Conservation (phyloP, 1,140 invertebrate species). For the Drosophila athabasca region DNA sequence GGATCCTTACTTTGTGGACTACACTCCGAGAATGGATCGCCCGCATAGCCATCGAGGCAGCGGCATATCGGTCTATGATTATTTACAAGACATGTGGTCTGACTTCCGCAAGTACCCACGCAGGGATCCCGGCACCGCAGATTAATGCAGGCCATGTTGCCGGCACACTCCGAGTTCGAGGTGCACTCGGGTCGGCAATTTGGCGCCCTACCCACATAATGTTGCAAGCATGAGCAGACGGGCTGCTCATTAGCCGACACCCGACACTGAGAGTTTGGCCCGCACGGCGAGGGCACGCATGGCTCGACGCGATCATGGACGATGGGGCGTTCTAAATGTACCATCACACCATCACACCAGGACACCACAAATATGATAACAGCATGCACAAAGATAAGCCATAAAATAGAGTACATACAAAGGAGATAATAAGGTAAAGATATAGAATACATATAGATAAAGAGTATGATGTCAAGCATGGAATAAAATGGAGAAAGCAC, state of each 20-base stretch:
- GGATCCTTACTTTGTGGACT: conserved; percentile 80
- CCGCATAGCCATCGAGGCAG: conserved; percentile 89
- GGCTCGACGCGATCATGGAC: conserved; percentile 85
- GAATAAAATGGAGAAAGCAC: conserved; percentile 42
- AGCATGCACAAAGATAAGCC: conserved; percentile 75
- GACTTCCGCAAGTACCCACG: conserved; percentile 89
- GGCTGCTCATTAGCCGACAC: conserved; percentile 86
- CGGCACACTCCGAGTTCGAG: conserved; percentile 89
- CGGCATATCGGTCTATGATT: conserved; percentile 91
- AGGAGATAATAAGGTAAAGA: conserved; percentile 52
- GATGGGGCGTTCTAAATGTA: conserved; percentile 83
- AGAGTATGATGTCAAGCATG: conserved; percentile 33
- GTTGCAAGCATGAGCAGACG: conserved; percentile 89
- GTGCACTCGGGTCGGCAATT: conserved; percentile 92
- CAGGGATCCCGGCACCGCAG: conserved; percentile 91
- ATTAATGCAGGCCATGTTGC: conserved; percentile 89
- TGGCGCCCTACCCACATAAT: conserved; percentile 90
- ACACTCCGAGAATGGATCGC: conserved; percentile 91
- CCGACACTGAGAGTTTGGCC: conserved; percentile 91
- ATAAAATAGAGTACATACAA: conserved; percentile 69
- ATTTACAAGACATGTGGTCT: conserved; percentile 88
- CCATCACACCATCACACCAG: conserved; percentile 64
- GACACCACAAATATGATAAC: conserved; percentile 44
- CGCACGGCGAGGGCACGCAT: conserved; percentile 91
- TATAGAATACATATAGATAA: conserved; percentile 33